Percentiles rank a stretch among this genome's conserved stretches.
These are phyloP conservation scores for Hirudo medicinalis DNA, from an alignment of 1,140 invertebrate species.

Conservation along the genomic window DNA sequence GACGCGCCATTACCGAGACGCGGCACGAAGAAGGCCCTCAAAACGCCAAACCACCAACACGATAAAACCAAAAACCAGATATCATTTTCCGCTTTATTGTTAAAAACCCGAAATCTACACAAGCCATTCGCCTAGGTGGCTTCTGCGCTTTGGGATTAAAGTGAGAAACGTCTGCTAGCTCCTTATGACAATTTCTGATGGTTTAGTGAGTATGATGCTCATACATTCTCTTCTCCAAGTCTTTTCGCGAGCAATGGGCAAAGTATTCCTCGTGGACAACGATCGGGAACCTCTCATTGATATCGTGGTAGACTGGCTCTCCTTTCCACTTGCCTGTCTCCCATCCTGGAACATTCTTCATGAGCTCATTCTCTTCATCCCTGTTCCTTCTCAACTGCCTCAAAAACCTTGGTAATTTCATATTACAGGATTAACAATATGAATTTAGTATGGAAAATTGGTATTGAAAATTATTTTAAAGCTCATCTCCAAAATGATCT, in stretches of 20 bases:
- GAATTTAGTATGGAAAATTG: neutral
- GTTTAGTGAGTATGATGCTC: conserved; percentile 16
- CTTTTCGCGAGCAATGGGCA: conserved; percentile 32
- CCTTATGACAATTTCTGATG: neutral
- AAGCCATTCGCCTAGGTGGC: too few species aligned
- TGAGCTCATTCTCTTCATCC: conserved; percentile 68
- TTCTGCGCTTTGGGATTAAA: too few species aligned
- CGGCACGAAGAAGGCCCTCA: too few species aligned
- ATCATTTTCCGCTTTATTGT: too few species aligned
- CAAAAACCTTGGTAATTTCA: conserved; percentile 45
- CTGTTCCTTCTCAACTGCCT: conserved; percentile 65
- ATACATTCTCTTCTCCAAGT: conserved; percentile 11
- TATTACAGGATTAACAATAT: neutral
- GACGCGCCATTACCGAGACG: too few species aligned
- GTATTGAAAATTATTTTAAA: neutral
- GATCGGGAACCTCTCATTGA: conserved; percentile 45
- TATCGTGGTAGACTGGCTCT: conserved; percentile 59
- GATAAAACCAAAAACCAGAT: too few species aligned
- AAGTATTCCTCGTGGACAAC: conserved; percentile 52
- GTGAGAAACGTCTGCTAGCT: too few species aligned
- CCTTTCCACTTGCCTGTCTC: conserved; percentile 67
- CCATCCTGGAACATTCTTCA: conserved; percentile 77
- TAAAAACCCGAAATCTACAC: too few species aligned
- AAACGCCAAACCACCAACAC: too few species aligned
- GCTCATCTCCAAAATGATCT: neutral